phyloP scores from a whole-genome alignment of 2,888 invertebrate genomes.

The Amphiduros pacificus region DNA sequence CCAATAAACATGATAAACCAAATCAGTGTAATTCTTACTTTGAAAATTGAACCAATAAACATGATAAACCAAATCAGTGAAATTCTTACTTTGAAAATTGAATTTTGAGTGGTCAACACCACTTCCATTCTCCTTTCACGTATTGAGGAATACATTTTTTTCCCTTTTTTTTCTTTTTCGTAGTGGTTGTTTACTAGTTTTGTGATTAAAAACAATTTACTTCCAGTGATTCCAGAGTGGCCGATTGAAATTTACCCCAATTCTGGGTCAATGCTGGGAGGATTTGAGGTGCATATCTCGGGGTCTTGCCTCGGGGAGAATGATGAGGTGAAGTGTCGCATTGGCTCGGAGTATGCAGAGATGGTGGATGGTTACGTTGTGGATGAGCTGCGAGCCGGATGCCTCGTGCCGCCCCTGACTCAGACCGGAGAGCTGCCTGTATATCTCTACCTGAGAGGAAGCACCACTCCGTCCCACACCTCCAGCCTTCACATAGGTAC shows the following conservation, averaged over 20 bases:
- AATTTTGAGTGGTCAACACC: no score
- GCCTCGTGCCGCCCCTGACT: background rate
- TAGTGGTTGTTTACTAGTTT: no score
- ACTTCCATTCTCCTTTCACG: no score
- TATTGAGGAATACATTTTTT: no score
- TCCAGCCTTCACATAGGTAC: background rate
- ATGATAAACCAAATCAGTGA: no score
- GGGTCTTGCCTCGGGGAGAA: background rate
- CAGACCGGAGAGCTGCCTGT: background rate
- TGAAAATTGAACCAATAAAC: no score
- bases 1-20: no score
- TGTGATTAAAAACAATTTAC: no score
- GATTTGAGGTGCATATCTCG: background rate
- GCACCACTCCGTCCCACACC: background rate
- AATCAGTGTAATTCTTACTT: no score
- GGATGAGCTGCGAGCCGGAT: background rate
- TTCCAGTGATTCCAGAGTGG: no score
- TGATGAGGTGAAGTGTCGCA: background rate
- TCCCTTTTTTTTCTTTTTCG: no score
- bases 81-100: no score
- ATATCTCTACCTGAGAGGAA: background rate
- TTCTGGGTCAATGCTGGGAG: background rate
- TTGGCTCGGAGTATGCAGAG: background rate
- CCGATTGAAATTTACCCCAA: background rate
- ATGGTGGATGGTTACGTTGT: background rate